Percentiles rank a stretch among this genome's conserved stretches.
phyloP scores from a whole-genome alignment of 2,797 vertebrate species.

The Myioborus miniatus region DNA sequence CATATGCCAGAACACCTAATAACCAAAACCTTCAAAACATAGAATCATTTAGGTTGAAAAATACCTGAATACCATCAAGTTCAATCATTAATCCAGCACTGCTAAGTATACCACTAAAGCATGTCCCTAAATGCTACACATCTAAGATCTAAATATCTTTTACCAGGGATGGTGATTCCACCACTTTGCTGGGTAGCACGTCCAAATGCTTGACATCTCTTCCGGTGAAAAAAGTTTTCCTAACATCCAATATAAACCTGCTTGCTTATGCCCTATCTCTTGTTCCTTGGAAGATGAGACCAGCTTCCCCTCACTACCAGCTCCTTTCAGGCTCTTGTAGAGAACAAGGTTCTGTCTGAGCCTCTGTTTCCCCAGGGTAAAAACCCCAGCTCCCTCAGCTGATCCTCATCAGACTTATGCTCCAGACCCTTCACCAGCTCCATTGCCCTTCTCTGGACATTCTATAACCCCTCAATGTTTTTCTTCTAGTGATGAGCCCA shows the following conservation, averaged over 20 bases:
- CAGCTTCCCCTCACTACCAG: neutral
- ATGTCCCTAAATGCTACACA: neutral
- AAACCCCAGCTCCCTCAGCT: neutral
- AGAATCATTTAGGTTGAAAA: neutral
- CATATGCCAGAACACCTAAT: neutral
- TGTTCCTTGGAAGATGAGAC: neutral
- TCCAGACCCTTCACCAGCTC: neutral
- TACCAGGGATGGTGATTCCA: neutral
- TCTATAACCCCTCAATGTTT: rapidly evolving
- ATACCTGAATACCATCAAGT: neutral
- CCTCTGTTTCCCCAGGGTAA: neutral
- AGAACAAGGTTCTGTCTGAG: neutral
- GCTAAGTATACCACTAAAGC: neutral
- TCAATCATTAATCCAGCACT: neutral
- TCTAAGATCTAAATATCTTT: neutral
- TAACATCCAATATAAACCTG: neutral
- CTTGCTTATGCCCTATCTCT: neutral
- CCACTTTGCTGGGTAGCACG: neutral
- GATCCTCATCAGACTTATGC: neutral
- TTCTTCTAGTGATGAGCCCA: neutral
- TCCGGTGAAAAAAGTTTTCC: neutral
- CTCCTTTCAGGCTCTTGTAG: neutral
- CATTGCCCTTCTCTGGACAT: neutral
- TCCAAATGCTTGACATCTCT: neutral
- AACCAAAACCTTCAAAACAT: neutral